Evolutionary conservation across 64 coral and sea anemone genomes (phyloP), one percentile per base, ranked within the genome.

Genomic region (Montipora sp.): DNA sequence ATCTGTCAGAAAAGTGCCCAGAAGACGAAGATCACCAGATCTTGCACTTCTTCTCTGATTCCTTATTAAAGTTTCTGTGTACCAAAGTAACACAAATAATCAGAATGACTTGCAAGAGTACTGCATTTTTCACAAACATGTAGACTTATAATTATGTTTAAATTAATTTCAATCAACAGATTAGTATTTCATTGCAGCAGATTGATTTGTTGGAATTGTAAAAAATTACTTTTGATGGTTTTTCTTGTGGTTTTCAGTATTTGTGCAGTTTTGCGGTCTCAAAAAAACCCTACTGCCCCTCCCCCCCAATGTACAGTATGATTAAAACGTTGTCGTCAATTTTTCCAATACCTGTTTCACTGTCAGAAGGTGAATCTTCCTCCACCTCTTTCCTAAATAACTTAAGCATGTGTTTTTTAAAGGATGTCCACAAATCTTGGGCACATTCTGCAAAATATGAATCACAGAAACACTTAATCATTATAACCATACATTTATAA

Each of bases 1-100:
- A 22, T 99, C 89, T 48, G 98, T 70, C 43, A 97, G 89, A 12
- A 87, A 75, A 18, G 89, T 86, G 12, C 92, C 76, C 73, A 93
- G 83, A 70, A 73, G 63, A 7, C 75, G 73, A 89, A 97, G 71
- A 59, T 90, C 87, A 1, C 95, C 92, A 12, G 91, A 93, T 18
- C 91, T 84, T 5, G 91, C 83, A 61, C 87, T 89, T 48, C 75
- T n/a, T 15, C 91, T 83, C 65, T 93, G 91, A 74, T 76, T 93
- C 80, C 83, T 79, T 79, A 87, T 93, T 47, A 58, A 66, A 7
- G 51, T 59, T 72, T 71, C 89, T 91, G 10, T 15, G 12, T 11
- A 80, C 51, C 19, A 81, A 44, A 89, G 36, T 19, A 51, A 88
- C 8, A 83, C 7, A 58, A 63, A 12, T 14, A 12, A 63, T 63